These are phyloP conservation scores for Chelon auratus DNA, from an alignment of 2,797 vertebrate genomes.

Conservation along the genomic window DNA sequence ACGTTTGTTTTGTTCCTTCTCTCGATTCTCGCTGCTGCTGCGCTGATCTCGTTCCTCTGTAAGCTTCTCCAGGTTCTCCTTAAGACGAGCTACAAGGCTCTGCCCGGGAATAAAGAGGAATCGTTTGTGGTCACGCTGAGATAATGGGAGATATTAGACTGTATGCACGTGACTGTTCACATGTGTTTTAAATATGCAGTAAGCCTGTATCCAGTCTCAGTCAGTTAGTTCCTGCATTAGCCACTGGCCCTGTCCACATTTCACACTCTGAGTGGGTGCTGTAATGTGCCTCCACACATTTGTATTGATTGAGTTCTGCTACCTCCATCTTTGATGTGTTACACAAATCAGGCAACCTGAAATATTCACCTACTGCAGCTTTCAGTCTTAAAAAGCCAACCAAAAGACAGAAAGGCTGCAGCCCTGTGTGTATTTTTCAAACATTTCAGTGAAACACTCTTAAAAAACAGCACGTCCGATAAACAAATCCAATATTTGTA, in stretches of 20 bases:
- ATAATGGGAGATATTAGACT: too few species aligned
- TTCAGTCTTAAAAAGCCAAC: conserved; percentile 10
- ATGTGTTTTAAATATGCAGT: conserved; percentile 1
- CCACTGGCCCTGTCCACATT: conserved; percentile 34
- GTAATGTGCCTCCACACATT: conserved; percentile 38
- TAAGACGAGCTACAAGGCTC: conserved; percentile 91
- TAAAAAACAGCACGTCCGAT: conserved; percentile 12
- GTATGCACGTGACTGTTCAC: too few species aligned
- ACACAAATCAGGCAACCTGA: conserved; percentile 36
- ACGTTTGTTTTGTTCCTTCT: conserved; percentile 97
- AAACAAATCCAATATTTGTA: conserved; percentile 7
- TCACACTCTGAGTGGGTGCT: conserved; percentile 52
- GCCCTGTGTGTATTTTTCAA: neutral
- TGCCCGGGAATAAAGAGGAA: conserved; percentile 5
- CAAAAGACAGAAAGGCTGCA: neutral
- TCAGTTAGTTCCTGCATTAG: conserved; percentile 38
- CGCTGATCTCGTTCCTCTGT: conserved; percentile 94
- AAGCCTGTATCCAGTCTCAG: neutral
- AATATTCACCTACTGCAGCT: conserved; percentile 34
- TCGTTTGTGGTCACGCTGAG: neutral
- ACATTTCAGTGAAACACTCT: neutral
- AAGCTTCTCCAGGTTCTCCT: conserved; percentile 97
- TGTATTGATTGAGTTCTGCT: conserved; percentile 57
- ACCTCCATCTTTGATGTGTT: conserved; percentile 50
- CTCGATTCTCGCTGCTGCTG: conserved; percentile 88